Evolutionary conservation across 2,113 vertebrate genomes (phyloP).

Genomic region (Poicephalus meyeri): DNA sequence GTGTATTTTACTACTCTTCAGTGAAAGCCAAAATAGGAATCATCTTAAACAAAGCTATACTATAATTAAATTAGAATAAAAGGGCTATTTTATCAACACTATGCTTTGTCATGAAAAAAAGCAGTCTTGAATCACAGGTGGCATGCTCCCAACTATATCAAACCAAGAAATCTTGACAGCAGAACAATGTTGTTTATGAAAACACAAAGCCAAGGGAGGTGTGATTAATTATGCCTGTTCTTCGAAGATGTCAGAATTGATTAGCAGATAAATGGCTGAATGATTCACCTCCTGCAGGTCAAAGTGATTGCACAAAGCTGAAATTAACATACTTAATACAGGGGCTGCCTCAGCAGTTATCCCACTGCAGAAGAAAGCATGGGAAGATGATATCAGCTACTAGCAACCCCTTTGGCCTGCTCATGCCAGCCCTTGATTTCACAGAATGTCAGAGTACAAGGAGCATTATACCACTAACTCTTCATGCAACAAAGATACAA

Average conservation of each 20-base stretch:
- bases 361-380: slow-evolving; percentile 4
- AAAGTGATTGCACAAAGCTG: slow-evolving; percentile 63
- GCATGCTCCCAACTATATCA: neutral
- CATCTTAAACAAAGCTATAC: slow-evolving; percentile 30
- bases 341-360: slow-evolving; percentile 52
- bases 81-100: slow-evolving; percentile 38
- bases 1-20: neutral
- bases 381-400: neutral
- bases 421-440: neutral
- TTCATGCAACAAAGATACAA: neutral
- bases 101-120: slow-evolving; percentile 20
- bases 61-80: slow-evolving; percentile 48
- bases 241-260: slow-evolving; percentile 69
- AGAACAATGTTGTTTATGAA: slow-evolving; percentile 70
- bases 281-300: slow-evolving; percentile 70
- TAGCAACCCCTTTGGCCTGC: neutral
- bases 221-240: slow-evolving; percentile 70
- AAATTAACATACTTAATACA: slow-evolving; percentile 56
- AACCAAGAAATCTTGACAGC: slow-evolving; percentile 43
- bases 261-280: slow-evolving; percentile 70
- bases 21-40: neutral
- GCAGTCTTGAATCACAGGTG: slow-evolving; percentile 37
- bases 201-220: slow-evolving; percentile 65
- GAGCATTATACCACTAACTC: neutral
- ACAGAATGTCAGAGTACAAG: neutral